Conservation (phyloP, 2,113 vertebrate species). For the Hydrochoerus hydrochaeris region DNA sequence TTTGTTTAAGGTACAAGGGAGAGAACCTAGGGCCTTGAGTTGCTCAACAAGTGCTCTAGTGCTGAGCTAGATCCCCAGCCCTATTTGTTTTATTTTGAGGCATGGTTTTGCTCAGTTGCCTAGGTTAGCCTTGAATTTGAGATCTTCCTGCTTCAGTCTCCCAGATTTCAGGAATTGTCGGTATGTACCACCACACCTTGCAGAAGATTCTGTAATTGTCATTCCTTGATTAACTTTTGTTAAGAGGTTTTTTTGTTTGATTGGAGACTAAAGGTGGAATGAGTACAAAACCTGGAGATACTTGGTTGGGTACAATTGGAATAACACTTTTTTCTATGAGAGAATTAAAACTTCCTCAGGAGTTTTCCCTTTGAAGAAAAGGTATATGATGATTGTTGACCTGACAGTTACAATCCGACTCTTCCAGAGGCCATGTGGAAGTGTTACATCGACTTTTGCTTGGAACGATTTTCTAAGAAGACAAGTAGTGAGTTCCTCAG, state of each 20-base stretch:
- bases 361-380: constrained; percentile 43
- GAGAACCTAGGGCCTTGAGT: background rate
- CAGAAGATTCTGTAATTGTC: background rate
- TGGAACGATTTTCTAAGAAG: constrained; percentile 93
- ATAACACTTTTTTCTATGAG: background rate
- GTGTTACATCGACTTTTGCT: constrained; percentile 92
- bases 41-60: background rate
- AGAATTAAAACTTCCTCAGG: background rate
- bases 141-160: background rate
- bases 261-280: background rate
- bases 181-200: background rate
- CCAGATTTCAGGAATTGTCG: background rate
- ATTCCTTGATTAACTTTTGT: background rate
- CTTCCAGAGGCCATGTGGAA: constrained; percentile 94
- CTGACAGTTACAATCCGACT: constrained; percentile 9
- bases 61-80: background rate
- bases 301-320: background rate
- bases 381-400: background rate
- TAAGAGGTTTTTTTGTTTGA: constrained; percentile 33
- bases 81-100: background rate
- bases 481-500: constrained; percentile 92
- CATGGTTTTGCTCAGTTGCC: background rate
- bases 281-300: background rate
- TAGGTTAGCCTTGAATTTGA: background rate
- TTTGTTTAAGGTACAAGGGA: background rate